These are phyloP conservation scores for Sus scrofa DNA, from an alignment of 2,113 vertebrate species.

Conservation along the genomic window T2T-Sscrofa CM000814.6:101433501-101434000, in stretches of 20 bases:
- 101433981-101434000: neutral
- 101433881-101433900: neutral
- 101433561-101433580: neutral
- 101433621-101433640: neutral
- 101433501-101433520: neutral
- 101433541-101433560: neutral
- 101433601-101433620: neutral
- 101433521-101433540: neutral
- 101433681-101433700: neutral
- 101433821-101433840: neutral
- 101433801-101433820: neutral
- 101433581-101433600: neutral
- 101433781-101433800: neutral
- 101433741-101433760: neutral
- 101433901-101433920: slow-evolving; percentile 28
- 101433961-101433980: neutral
- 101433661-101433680: neutral
- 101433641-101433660: neutral
- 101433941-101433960: neutral
- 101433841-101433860: neutral
- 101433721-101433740: neutral
- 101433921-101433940: slow-evolving; percentile 30
- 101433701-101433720: neutral
- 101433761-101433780: neutral
- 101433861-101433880: neutral